phyloP scores from a whole-genome alignment of 2,113 vertebrate genomes.

The Elachura formosa region DNA sequence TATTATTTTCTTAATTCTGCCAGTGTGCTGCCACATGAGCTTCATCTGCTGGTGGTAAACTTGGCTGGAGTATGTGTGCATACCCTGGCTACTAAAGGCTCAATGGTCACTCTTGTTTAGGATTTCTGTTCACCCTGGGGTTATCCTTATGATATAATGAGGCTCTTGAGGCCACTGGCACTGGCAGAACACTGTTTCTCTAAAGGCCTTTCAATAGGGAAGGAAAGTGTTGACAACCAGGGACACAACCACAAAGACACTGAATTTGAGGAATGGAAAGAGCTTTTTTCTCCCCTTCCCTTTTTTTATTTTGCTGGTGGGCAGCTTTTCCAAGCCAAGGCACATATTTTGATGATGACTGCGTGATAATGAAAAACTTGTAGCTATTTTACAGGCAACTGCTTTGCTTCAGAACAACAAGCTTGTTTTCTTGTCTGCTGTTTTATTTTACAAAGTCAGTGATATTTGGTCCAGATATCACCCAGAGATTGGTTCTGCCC shows the following conservation, averaged over 20 bases:
- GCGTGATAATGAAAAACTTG: constrained; percentile 7
- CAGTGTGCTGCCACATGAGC: neutral
- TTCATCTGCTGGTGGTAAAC: neutral
- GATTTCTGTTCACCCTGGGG: neutral
- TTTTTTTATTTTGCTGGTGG: neutral
- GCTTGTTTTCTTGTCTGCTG: constrained; percentile 36
- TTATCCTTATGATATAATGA: neutral
- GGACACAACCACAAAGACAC: neutral
- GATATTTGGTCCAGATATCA: neutral
- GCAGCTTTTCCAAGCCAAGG: neutral
- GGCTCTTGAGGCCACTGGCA: neutral
- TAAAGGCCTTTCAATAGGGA: neutral
- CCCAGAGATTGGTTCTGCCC: neutral
- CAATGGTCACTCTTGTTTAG: neutral
- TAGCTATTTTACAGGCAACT: constrained; percentile 11
- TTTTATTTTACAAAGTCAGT: constrained; percentile 4
- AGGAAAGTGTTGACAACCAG: neutral
- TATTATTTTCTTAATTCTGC: neutral
- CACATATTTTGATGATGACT: constrained; percentile 6
- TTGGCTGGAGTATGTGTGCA: neutral
- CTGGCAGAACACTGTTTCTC: neutral
- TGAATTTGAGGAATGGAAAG: neutral
- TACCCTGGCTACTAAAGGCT: neutral
- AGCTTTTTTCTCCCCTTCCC: neutral
- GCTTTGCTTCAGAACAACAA: neutral